phyloP scores from a whole-genome alignment of 1,140 invertebrate species.

The Holotrichia oblita region DNA sequence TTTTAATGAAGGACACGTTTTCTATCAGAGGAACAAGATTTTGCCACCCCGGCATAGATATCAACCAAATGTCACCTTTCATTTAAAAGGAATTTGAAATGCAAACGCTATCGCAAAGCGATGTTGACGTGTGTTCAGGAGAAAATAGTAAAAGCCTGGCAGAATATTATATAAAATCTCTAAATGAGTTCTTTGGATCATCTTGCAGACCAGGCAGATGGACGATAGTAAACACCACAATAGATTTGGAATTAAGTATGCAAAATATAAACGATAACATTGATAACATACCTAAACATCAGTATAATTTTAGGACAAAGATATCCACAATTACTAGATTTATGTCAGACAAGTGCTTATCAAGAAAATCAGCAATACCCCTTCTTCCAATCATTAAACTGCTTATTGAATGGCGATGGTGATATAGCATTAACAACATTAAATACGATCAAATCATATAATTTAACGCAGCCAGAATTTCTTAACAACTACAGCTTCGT shows the following conservation, averaged over 20 bases:
- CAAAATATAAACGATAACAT: constrained; percentile 30
- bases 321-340: constrained; percentile 64
- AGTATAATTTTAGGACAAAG: constrained; percentile 61
- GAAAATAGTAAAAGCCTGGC: constrained; percentile 59
- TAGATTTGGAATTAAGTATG: constrained; percentile 70
- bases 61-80: constrained; percentile 66
- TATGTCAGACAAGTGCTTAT: constrained; percentile 58
- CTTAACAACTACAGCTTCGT: constrained; percentile 58
- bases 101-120: constrained; percentile 54
- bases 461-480: constrained; percentile 50
- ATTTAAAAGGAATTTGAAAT: constrained; percentile 69
- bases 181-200: constrained; percentile 67
- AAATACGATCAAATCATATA: constrained; percentile 52
- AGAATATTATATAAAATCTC: constrained; percentile 66
- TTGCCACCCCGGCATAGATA: constrained; percentile 72
- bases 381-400: constrained; percentile 62
- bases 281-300: constrained; percentile 30
- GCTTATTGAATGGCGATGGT: constrained; percentile 63
- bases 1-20: constrained; percentile 64
- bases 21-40: constrained; percentile 64
- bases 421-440: constrained; percentile 67
- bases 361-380: constrained; percentile 35
- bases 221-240: constrained; percentile 64
- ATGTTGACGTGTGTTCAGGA: constrained; percentile 44
- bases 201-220: constrained; percentile 74